Evolutionary conservation across 2,888 invertebrate species (phyloP).

Genomic region (Pandemis heparana): DNA sequence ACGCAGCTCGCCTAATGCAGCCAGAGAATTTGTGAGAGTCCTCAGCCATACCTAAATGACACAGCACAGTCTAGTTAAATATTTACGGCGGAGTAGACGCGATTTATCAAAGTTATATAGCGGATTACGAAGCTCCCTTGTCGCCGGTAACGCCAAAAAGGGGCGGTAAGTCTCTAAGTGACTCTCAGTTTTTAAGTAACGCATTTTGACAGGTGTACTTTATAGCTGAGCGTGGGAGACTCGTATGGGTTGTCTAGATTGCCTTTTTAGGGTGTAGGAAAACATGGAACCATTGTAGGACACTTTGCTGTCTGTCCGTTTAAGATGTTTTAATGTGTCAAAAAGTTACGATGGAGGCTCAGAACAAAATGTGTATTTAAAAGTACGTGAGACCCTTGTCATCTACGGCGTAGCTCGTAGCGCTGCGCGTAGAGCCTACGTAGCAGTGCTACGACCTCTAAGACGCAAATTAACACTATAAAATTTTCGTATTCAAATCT

Average conservation of each 20-base stretch:
- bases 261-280: no score
- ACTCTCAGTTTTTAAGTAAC: slow-evolving; percentile 17
- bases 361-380: no score
- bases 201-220: neutral
- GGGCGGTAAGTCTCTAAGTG: neutral
- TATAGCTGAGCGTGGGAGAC: no score
- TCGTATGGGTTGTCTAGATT: no score
- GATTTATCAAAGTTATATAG: slow-evolving; percentile 23
- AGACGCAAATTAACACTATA: neutral
- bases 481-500: neutral
- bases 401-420: slow-evolving; percentile 27
- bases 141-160: slow-evolving; percentile 4
- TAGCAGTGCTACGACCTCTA: slow-evolving; percentile 11
- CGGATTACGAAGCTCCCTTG: slow-evolving; percentile 6
- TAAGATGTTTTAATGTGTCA: no score
- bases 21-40: neutral
- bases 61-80: slow-evolving; percentile 15
- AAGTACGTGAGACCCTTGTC: no score
- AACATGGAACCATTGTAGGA: no score
- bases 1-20: neutral
- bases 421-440: slow-evolving; percentile 1
- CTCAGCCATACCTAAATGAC: slow-evolving; percentile 7
- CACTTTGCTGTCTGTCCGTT: no score
- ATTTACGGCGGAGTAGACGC: slow-evolving; percentile 23
- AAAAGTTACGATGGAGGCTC: no score